Percentiles rank a stretch among this genome's conserved stretches.
Evolutionary conservation across 2,797 vertebrate genomes (phyloP).

Genomic region (Gambusia yucatana): DNA sequence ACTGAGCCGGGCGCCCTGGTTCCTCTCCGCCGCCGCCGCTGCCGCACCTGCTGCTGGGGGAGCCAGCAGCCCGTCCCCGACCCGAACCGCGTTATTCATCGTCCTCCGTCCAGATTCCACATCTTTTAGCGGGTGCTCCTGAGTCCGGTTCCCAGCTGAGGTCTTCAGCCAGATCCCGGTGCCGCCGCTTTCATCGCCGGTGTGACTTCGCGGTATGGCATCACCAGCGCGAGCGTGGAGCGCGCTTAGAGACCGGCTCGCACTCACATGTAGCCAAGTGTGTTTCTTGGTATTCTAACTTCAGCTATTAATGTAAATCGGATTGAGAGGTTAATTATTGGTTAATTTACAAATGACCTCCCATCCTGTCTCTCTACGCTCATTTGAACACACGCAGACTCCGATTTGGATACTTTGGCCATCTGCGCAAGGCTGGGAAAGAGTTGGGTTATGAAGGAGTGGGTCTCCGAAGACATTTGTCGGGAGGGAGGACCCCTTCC

Average conservation of each 20-base stretch:
- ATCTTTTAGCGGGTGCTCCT: constrained; percentile 88
- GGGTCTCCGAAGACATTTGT: constrained; percentile 74
- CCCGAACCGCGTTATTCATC: constrained; percentile 82
- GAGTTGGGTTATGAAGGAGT: constrained; percentile 82
- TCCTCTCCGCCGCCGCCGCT: constrained; percentile 80
- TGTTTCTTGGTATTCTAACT: constrained; percentile 26
- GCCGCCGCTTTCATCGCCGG: constrained; percentile 86
- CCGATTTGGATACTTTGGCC: constrained; percentile 60
- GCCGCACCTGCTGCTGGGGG: constrained; percentile 74
- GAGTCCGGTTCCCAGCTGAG: constrained; percentile 74
- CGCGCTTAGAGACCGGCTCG: constrained; percentile 63
- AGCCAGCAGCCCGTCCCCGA: constrained; percentile 79
- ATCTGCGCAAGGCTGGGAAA: constrained; percentile 68
- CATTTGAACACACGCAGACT: constrained; percentile 23
- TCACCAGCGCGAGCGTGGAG: constrained; percentile 81
- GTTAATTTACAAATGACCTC: constrained; percentile 17
- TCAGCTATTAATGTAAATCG: neutral
- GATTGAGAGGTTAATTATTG: neutral
- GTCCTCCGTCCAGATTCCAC: constrained; percentile 88
- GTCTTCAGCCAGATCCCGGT: constrained; percentile 91
- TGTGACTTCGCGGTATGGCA: constrained; percentile 94
- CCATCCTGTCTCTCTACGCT: constrained; percentile 16
- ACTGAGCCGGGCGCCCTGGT: constrained; percentile 94
- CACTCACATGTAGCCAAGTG: constrained; percentile 70
- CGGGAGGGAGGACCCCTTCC: constrained; percentile 39